A percentile compares a stretch with the other conserved stretches of the same genome.
Conservation (phyloP, 2,888 invertebrate species). For the Plusia festucae region DNA sequence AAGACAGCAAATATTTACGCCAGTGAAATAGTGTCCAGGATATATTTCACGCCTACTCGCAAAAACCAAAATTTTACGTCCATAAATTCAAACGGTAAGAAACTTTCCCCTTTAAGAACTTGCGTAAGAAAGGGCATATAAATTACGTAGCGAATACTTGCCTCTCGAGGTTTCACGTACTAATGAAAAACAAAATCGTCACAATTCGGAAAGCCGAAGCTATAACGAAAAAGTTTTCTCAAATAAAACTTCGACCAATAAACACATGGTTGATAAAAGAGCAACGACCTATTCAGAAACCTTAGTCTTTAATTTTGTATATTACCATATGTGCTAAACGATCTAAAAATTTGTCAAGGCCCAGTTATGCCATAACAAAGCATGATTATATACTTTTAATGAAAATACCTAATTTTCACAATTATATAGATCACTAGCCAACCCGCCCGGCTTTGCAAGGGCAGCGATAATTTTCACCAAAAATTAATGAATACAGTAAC, state of each 20-base stretch:
- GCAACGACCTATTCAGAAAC: conserved; percentile 14
- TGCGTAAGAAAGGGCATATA: conserved; percentile 71
- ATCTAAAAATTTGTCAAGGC: too few relatives aligned
- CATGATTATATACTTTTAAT: too few relatives aligned
- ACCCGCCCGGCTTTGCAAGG: too few relatives aligned
- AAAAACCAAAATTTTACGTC: conserved; percentile 64
- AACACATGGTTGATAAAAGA: conserved; percentile 41
- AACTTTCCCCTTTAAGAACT: conserved; percentile 69
- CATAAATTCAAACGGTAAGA: conserved; percentile 69
- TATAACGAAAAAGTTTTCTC: conserved; percentile 52
- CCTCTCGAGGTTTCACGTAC: conserved; percentile 59
- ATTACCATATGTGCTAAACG: too few relatives aligned
- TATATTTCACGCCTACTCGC: conserved; percentile 53
- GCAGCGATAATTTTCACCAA: too few relatives aligned
- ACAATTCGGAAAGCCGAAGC: conserved; percentile 64
- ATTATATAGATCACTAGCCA: too few relatives aligned
- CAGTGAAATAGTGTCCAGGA: conserved; percentile 34
- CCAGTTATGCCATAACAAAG: too few relatives aligned
- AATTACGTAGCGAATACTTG: conserved; percentile 70
- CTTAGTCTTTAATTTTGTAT: conserved; percentile 28
- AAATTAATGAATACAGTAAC: too few relatives aligned
- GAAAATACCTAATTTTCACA: too few relatives aligned
- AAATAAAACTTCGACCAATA: conserved; percentile 33
- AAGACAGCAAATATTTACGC: conserved; percentile 10
- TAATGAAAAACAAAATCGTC: conserved; percentile 77